Evolutionary conservation across 2,113 vertebrate genomes (phyloP), one percentile per base, ranked within the genome.

Genomic region (Orcinus orca): DNA sequence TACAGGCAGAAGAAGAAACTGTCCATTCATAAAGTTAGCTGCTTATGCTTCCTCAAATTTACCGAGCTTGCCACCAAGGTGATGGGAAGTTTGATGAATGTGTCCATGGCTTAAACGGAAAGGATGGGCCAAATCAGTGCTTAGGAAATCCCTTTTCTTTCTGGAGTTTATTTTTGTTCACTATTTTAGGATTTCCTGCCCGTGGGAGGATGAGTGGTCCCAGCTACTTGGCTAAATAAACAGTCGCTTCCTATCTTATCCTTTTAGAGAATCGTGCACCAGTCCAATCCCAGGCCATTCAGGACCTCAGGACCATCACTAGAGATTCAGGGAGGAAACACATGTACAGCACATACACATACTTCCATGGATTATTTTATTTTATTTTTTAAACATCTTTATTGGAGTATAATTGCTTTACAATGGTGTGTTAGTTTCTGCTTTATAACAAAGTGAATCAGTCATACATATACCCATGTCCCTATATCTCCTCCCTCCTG

Each of bases 131-230:
- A 29, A 15, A 60, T 55, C 8, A 6, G 8, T 8, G 6, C 18
- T 50, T 71, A 84, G 60, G 76, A 31, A 60, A 65, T 65, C 36
- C 44, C 29, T 79, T 60, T 58, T 71, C 31, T 76, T 90, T 63
- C 79, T 47, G 41, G 85, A 93, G 71, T 79, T 92, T 63, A 81
- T 68, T 62, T 96, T 62, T 44, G 67, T 29, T 96, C 38, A n/a
- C 81, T 86, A 58, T 80, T 67, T 74, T 55, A 53, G 55, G 65
- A 60, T 96, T 92, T 95, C 63, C 74, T 96, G 97, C 26, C 26
- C 0, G 0, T 11, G 20, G 31, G 58, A 84, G 67, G 44, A 80
- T 23, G 33, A 63, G 10, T 10, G 1, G 8, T 47, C 53, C 44
- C 9, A 0, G 70, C 17, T 84, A 65, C 20, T 88, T 70, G 83